phyloP scores from a whole-genome alignment of 2,797 vertebrate genomes.

The Smutsia temminckii region DNA sequence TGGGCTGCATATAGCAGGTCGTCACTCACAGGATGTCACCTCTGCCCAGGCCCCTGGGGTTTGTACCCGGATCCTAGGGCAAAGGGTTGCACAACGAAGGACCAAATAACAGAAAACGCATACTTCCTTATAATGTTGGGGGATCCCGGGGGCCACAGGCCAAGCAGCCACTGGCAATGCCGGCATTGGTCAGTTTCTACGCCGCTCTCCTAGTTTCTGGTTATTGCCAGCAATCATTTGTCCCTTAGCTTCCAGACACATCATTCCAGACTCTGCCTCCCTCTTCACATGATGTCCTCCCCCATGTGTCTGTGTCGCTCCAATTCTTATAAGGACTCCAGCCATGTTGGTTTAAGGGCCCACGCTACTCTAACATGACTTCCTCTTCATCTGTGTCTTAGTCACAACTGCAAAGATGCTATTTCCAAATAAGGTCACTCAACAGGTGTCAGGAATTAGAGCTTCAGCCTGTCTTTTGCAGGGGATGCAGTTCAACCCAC shows the following conservation, averaged over 20 bases:
- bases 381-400: background rate
- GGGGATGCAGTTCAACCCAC: background rate
- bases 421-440: background rate
- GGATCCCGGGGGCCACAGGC: rapidly evolving
- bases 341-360: background rate
- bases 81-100: background rate
- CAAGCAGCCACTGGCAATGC: rapidly evolving
- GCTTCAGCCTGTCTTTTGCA: background rate
- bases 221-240: background rate
- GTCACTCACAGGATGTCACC: background rate
- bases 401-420: background rate
- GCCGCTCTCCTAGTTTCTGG: background rate
- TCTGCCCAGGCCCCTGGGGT: background rate
- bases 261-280: background rate
- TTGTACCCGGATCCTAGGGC: background rate
- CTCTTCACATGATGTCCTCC: background rate
- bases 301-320: background rate
- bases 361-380: background rate
- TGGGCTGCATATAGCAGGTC: slow-evolving; percentile 31
- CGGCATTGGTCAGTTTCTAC: background rate
- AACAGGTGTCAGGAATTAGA: background rate
- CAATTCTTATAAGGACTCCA: background rate
- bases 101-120: background rate
- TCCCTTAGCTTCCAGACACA: background rate
- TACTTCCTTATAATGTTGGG: background rate